Evolutionary conservation across 2,888 invertebrate genomes (phyloP).

Genomic region (Clitarchus hookeri): DNA sequence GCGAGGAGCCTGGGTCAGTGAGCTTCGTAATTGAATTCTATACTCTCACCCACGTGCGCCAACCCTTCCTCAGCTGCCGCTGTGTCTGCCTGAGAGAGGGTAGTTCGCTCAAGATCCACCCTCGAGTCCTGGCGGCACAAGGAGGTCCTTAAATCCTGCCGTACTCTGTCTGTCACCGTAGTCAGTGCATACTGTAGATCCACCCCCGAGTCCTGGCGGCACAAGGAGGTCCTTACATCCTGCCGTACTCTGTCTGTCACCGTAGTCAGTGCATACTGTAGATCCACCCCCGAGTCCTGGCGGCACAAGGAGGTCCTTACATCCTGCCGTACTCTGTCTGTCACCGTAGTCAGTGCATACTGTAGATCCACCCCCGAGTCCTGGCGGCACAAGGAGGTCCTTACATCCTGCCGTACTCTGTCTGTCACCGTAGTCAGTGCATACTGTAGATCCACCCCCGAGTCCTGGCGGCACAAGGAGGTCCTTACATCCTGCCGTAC

Average conservation of each 20-base stretch:
- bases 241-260: too few species aligned
- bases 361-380: background rate
- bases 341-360: too few species aligned
- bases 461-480: background rate
- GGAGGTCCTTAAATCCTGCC: too few species aligned
- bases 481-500: too few species aligned
- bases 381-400: background rate
- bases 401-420: too few species aligned
- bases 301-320: background rate
- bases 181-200: too few species aligned
- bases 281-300: background rate
- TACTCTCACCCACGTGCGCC: background rate
- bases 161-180: too few species aligned
- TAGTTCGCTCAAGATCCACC: background rate
- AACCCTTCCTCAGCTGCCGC: background rate
- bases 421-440: too few species aligned
- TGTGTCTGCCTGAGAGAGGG: background rate
- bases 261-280: too few species aligned
- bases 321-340: too few species aligned
- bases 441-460: background rate
- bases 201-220: background rate
- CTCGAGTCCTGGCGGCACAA: background rate
- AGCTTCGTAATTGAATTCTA: slow-evolving; percentile 8
- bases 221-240: background rate
- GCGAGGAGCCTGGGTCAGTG: background rate